Base-by-base conservation (phyloP, 2,797 vertebrate genomes). In the Triplophysa bombifrons region DNA sequence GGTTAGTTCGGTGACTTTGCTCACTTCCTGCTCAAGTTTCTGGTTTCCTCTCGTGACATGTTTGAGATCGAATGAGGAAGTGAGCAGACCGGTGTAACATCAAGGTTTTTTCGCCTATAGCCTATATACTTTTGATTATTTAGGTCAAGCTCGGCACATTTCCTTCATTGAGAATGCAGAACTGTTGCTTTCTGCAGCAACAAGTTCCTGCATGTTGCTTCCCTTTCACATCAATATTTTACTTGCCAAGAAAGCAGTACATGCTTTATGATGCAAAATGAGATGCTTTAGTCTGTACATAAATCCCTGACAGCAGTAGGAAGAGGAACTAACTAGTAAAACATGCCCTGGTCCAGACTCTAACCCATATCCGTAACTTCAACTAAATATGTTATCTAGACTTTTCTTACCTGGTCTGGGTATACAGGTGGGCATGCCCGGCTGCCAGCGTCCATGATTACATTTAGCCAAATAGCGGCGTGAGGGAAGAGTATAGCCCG, bases 21-120 rank as follows among this genome's bases (percentile, higher is more conserved):
- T 89, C 77, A 22, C 89, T 92, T 93, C 93, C 92, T 90, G 88
- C 87, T 88, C 83, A 73, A 70, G 70, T 3, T 65, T 51, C 65
- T n/a, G 82, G 85, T 90, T 93, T 93, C 90, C 91, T 90, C 89
- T 76, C 13, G 34, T 71, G 53, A 76, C 41, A n/a, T 2, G n/a
- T 79, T 70, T 50, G 0, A 65, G 64, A 81, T 76, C 0, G 50
- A 85, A 86, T 80, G 85, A 92, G 91, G 90, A 93, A 91, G 89
- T 78, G 1, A 63, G 41, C 2, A 55, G 8, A 34, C 14, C n/a
- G 22, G 75, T 66, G 51, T 38, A 12, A 74, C 71, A 61, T 67
- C 20, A 78, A 55, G 67, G 65, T 64, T 79, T 27, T 60, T 60
- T 19, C 25, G 25, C 13, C 14, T 19, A 2, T 41, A 17, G 61